Base-by-base conservation (phyloP, 2,113 vertebrate genomes). In the Cyanistes caeruleus region DNA sequence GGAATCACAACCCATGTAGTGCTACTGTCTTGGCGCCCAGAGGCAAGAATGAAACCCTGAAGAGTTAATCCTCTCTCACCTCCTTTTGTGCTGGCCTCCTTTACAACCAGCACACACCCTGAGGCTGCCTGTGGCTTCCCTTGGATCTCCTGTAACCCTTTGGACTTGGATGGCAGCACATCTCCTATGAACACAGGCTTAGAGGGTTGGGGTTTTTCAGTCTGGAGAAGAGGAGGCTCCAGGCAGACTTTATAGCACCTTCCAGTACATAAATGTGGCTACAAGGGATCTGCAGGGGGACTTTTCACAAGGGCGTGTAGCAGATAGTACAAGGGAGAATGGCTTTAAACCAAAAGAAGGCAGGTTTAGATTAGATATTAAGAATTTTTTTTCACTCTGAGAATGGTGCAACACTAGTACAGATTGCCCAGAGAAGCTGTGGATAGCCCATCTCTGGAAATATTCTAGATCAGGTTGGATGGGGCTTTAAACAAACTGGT, bases 1-100 rank as follows among this genome's bases (percentile, higher is more conserved):
- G 39, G 20, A 56, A 49, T 52, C 0, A 0, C 1, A 8, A 27
- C 18, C 44, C 17, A 4, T 24, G 16, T 73, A 70, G 13, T 43
- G 43, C 28, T 56, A 11, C 15, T 11, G 10, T 41, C 18, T 53
- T 3, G 1, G 17, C 53, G 35, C 2, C 2, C 67, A 77, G 63
- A 64, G 30, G n/a, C 3, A 2, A 73, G 23, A 76, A 51, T 0
- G 0, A 80, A 82, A 44, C 67, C 14, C 27, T 31, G 30, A 64
- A 49, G 33, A 88, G 68, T n/a, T 64, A 59, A 91, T 65, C 25
- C 15, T 22, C 22, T 37, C 28, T 59, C 35, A 15, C 15, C 69
- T 25, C 31, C 17, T 65, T 81, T 74, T 80, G n/a, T 3, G 2
- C 44, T 24, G 25, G 8, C 39, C 33, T 84, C 13, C 51, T 60